Evolutionary conservation across 2,888 invertebrate species (phyloP), one percentile per base, ranked within the genome.

Genomic region (Galerucella pusilla): DNA sequence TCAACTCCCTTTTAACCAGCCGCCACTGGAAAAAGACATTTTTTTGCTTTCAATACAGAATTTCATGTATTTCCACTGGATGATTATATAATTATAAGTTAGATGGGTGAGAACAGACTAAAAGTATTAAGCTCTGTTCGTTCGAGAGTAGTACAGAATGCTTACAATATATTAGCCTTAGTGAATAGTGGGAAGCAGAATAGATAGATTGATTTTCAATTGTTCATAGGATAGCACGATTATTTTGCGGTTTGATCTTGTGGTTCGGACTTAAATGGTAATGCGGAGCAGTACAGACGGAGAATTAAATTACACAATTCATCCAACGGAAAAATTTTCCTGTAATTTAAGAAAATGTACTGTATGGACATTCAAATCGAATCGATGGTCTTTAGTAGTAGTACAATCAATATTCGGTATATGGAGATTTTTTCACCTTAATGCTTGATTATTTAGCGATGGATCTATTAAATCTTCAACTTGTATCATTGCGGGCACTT

Each of bases 141-240:
- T 57, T 57, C 10, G 6, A 57, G 16, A 57, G 16, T 57, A 57
- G 20, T 57, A 57, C 20, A 20, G 57, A 57, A 57, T 57, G 20
- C 57, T 57, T 57, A 20, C 57, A 20, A 57, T 57, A 57, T 20
- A 57, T 57, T 57, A 66, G 49, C 65, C 20, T 66, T 49, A 42
- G 42, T 42, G 57, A 59, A 68, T 68, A 45, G 59, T 68, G 59
- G 68, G 68, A 46, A 68, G 60, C 60, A 60, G 60, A 68, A 59
- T 60, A 68, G 68, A 68, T 68, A 60, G 68, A 68, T 68, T 60
- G 68, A 68, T 68, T 68, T 68, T 68, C 68, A 68, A 68, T 68
- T 68, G 68, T 68, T 20, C 54, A 46, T 68, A 45, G 11, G 60
- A 68, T 68, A 68, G 42, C 42, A 60, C 25, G 35, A 60, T 60